Evolutionary conservation across 2,888 invertebrate species (phyloP), one percentile per base, ranked within the genome.

Genomic region (Amblyjoppa fuscipennis): DNA sequence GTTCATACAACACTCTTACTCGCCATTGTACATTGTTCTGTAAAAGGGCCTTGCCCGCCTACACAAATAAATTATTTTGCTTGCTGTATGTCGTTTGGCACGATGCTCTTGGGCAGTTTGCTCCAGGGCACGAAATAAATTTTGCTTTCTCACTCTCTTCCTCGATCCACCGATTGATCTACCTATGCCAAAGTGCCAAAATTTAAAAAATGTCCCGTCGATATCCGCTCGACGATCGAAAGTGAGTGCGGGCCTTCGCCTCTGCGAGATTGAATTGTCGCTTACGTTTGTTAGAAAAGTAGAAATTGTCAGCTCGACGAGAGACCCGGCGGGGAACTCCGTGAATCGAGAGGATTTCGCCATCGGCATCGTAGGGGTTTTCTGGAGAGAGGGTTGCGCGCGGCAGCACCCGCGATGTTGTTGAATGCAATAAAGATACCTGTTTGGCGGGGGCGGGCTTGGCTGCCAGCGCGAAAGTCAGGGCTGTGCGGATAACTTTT

Each of bases 361-460:
- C 70, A 41, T 45, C 53, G 31, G 83, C 69, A 34, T 38, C 59
- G 70, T 75, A 34, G 69, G 61, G 49, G 53, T 34, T 28, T 80
- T 45, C 68, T 68, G 73, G 74, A 70, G 79, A 66, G 75, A 69
- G 82, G 66, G 81, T 86, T 81, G 68, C 76, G 83, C 83, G 34
- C 64, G 64, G 64, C 64, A 31, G 69, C 51, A 81, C 83, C 64
- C 89, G 91, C 90, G 90, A 90, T 90, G 91, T 91, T 91, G 92
- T 90, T 91, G 90, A 92, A 93, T 91, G 93, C 93, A 93, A 93
- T 93, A 93, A 92, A 93, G 92, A 92, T 92, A 92, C 91, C 91
- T 89, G 88, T 88, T 89, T 89, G 89, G 85, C 88, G 86, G 87
- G 88, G 89, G 89, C 88, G 90, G 90, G 41, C 64, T 11, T 64